Percentiles rank a stretch among this genome's conserved stretches.
Conservation (phyloP, 2,113 vertebrate species). For the Thamnophis sirtalis region DNA sequence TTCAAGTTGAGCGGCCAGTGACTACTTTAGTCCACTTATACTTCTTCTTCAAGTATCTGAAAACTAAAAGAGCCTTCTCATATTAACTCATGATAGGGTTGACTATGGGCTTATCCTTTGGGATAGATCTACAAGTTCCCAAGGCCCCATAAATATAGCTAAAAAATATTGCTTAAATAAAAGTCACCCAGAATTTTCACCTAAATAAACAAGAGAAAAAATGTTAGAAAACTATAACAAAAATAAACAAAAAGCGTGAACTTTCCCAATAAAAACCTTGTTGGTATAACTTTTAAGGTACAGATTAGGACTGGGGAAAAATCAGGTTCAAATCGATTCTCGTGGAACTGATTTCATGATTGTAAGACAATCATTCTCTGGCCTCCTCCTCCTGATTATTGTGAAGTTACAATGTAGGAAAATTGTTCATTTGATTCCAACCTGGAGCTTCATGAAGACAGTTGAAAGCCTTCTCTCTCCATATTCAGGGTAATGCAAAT, state of each 20-base stretch:
- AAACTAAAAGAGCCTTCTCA: background rate
- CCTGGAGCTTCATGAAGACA: background rate
- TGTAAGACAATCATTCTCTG: background rate
- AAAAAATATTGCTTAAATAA: background rate
- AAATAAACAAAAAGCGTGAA: background rate
- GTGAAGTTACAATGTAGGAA: background rate
- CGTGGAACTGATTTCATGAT: background rate
- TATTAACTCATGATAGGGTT: background rate
- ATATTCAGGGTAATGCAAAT: background rate
- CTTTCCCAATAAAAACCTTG: background rate
- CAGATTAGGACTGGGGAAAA: background rate
- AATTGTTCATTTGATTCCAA: background rate
- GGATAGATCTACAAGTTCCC: background rate
- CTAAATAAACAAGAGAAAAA: background rate
- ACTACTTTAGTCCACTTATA: background rate
- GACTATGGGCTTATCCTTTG: background rate
- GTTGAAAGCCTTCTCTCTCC: background rate
- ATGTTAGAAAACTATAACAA: background rate
- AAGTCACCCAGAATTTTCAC: background rate
- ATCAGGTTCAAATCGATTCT: background rate
- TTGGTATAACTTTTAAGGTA: background rate
- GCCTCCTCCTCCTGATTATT: background rate
- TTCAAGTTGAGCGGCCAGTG: background rate
- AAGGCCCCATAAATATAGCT: background rate
- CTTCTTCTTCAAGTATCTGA: background rate